Conservation (phyloP, 23 tunicate genomes). For the Phallusia fumigata region DNA sequence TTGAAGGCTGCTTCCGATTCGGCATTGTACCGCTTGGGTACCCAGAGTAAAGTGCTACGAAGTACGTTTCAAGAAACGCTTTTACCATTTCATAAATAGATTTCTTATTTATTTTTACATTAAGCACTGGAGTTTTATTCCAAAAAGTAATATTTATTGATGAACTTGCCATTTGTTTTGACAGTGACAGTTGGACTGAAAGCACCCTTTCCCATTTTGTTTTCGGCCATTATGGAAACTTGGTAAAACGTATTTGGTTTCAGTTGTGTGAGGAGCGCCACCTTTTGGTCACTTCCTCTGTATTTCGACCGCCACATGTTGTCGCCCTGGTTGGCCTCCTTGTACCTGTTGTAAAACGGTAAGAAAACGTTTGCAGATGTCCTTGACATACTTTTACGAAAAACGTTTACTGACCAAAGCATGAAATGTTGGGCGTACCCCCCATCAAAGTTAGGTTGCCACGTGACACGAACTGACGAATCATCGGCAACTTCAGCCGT, state of each 20-base stretch:
- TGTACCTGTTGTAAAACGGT: conserved; percentile 34
- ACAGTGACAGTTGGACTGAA: conserved; percentile 55
- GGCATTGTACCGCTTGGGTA: no score
- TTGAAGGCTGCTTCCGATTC: no score
- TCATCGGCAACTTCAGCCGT: conserved; percentile 21
- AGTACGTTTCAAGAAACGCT: no score
- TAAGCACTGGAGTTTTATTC: no score
- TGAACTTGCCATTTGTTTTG: conserved; percentile 51
- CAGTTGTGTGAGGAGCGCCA: conserved; percentile 23
- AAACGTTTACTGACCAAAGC: conserved; percentile 56
- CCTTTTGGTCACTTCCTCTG: not conserved
- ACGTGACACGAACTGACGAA: conserved; percentile 28
- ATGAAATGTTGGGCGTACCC: conserved; percentile 43
- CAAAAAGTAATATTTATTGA: no score
- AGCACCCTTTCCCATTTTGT: conserved; percentile 44
- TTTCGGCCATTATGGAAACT: conserved; percentile 42
- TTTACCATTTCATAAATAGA: no score
- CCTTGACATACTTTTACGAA: no score
- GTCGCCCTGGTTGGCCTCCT: conserved; percentile 41
- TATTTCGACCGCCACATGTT: conserved; percentile 41
- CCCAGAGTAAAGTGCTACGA: no score
- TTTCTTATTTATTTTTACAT: no score
- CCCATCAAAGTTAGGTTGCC: conserved; percentile 44
- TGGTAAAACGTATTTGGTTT: conserved; percentile 52
- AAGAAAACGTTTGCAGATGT: no score